A percentile compares a stretch with the other conserved stretches of the same genome.
phyloP scores from a whole-genome alignment of 92 coral and sea anemone genomes.

The Epizoanthus stellaris region DNA sequence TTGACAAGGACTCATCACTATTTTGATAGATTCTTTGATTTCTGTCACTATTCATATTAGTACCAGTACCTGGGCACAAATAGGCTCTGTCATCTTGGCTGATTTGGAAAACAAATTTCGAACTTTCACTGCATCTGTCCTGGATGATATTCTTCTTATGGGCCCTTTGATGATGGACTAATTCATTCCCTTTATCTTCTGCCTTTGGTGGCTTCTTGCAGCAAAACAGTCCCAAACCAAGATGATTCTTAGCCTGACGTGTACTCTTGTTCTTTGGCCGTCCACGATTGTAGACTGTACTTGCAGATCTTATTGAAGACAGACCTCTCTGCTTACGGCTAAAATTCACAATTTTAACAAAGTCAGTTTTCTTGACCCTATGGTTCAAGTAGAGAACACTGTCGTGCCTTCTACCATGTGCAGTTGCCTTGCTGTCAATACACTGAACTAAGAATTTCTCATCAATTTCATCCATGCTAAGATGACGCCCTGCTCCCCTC shows the following conservation, averaged over 20 bases:
- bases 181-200: too few species aligned
- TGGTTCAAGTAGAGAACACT: conserved; percentile 31
- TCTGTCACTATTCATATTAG: conserved; percentile 18
- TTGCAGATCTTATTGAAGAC: conserved; percentile 23
- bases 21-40: conserved; percentile 34
- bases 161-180: too few species aligned
- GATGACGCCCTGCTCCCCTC: conserved; percentile 22
- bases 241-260: too few species aligned
- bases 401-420: conserved; percentile 51
- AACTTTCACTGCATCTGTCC: too few species aligned
- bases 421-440: conserved; percentile 41
- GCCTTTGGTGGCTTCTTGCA: too few species aligned
- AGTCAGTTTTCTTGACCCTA: conserved; percentile 11
- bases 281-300: neutral
- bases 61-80: conserved; percentile 48
- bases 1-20: conserved; percentile 19
- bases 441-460: conserved; percentile 36
- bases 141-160: too few species aligned
- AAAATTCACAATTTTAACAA: neutral
- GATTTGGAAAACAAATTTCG: too few species aligned
- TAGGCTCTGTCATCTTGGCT: conserved; percentile 47
- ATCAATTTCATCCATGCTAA: conserved; percentile 43
- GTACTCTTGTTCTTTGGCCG: too few species aligned
- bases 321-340: neutral
- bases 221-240: too few species aligned